phyloP scores from a whole-genome alignment of 2,113 vertebrate genomes.

The Prietella phreatophila region DNA sequence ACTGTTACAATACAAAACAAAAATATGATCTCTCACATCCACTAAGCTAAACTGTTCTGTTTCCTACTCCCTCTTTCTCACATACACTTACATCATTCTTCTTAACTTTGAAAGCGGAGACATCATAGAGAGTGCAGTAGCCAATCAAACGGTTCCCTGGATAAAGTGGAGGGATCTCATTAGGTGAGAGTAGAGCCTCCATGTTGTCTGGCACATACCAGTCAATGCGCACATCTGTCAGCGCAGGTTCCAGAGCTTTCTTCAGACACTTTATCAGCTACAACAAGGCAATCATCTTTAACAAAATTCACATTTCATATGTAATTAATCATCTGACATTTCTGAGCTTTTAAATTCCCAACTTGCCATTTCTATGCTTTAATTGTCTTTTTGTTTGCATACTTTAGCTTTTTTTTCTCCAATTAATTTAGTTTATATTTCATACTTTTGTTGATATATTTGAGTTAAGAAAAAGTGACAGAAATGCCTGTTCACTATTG shows the following conservation, averaged over 20 bases:
- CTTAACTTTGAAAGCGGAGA: constrained; percentile 75
- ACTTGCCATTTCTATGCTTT: background rate
- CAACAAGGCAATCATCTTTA: constrained; percentile 24
- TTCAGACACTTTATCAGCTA: constrained; percentile 91
- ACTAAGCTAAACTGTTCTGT: background rate
- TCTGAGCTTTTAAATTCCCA: background rate
- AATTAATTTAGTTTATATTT: background rate
- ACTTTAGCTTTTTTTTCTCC: background rate
- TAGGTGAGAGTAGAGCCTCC: constrained; percentile 91
- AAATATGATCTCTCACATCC: background rate
- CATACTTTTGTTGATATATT: background rate
- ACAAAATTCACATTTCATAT: background rate
- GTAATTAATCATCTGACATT: background rate
- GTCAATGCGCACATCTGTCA: constrained; percentile 92
- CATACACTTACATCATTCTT: constrained; percentile 64
- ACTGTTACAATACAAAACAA: background rate
- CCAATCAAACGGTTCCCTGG: constrained; percentile 85
- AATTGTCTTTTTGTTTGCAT: background rate
- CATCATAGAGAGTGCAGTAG: constrained; percentile 89
- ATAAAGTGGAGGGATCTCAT: constrained; percentile 89
- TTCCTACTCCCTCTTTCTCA: background rate
- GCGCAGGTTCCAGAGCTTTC: constrained; percentile 90
- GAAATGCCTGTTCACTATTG: background rate
- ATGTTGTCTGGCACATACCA: constrained; percentile 94
- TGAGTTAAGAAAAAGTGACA: background rate